Evolutionary conservation across 2,888 invertebrate species (phyloP).

Genomic region (Melieria crassipennis): DNA sequence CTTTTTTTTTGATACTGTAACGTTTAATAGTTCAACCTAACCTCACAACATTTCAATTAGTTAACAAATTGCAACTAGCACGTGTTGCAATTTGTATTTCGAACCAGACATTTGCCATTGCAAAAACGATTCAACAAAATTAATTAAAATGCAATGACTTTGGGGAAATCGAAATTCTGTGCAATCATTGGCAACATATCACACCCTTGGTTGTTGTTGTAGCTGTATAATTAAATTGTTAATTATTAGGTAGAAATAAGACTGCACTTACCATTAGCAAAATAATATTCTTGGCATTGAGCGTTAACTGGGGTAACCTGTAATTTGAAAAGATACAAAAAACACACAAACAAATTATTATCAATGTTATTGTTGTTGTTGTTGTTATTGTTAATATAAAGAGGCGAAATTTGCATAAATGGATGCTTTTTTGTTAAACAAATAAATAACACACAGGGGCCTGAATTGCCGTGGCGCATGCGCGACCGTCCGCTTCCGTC

Average conservation of each 20-base stretch:
- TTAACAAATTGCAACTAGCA: too few relatives aligned
- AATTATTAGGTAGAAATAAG: background rate
- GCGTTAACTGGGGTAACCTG: conserved; percentile 91
- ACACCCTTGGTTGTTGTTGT: conserved; percentile 1
- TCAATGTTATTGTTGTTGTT: conserved; percentile 6
- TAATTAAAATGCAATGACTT: too few relatives aligned
- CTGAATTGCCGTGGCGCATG: too few relatives aligned
- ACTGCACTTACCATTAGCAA: conserved; percentile 80
- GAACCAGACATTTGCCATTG: too few relatives aligned
- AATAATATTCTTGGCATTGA: conserved; percentile 89
- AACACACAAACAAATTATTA: conserved; percentile 23
- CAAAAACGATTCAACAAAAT: too few relatives aligned
- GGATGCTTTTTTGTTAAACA: background rate
- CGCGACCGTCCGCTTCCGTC: conserved; percentile 1
- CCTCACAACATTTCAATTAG: too few relatives aligned
- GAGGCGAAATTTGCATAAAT: conserved; percentile 12
- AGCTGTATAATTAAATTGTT: background rate
- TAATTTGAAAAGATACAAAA: conserved; percentile 42
- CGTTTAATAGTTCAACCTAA: too few relatives aligned
- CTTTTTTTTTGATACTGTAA: too few relatives aligned
- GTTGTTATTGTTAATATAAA: background rate
- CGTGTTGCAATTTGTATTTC: too few relatives aligned
- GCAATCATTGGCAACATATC: too few relatives aligned
- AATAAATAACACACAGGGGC: background rate
- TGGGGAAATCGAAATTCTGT: too few relatives aligned